These are phyloP conservation scores for Lycocerus yunnanus DNA, from an alignment of 2,888 invertebrate species.

Conservation along the genomic window DNA sequence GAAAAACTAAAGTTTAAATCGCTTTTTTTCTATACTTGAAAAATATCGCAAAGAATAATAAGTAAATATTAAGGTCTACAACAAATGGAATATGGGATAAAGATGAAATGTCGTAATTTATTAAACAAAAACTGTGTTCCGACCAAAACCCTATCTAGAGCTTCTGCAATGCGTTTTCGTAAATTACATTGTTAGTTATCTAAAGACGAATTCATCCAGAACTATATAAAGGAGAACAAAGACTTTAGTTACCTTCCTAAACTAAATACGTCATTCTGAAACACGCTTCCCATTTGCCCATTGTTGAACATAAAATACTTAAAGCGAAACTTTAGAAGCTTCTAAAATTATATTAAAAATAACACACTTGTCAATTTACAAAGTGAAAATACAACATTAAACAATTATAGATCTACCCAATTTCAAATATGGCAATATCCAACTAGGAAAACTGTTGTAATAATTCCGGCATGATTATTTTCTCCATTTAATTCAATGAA, in stretches of 20 bases:
- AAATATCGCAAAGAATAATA: not conserved
- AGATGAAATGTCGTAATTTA: not conserved
- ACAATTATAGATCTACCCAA: not conserved
- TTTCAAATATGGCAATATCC: not conserved
- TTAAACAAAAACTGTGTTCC: not conserved
- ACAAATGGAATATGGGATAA: not conserved
- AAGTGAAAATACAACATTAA: not conserved
- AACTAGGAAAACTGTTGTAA: not conserved
- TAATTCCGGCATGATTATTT: not conserved
- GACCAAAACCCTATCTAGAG: not conserved
- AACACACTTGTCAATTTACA: not conserved
- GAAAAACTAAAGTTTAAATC: not conserved
- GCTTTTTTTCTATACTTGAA: not conserved
- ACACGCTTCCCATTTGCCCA: constrained; percentile 21
- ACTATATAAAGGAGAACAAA: constrained; percentile 20
- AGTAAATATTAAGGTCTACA: not conserved
- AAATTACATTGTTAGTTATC: constrained; percentile 25
- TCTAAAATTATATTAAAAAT: not conserved
- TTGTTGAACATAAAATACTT: constrained; percentile 12
- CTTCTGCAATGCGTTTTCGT: constrained; percentile 18
- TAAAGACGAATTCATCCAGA: constrained; percentile 18
- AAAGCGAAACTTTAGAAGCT: not conserved
- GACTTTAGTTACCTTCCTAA: constrained; percentile 21
- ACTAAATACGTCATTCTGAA: constrained; percentile 20
- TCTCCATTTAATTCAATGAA: not conserved